phyloP scores from a whole-genome alignment of 2,888 invertebrate species.

The Glyphotaelius pellucidus region DNA sequence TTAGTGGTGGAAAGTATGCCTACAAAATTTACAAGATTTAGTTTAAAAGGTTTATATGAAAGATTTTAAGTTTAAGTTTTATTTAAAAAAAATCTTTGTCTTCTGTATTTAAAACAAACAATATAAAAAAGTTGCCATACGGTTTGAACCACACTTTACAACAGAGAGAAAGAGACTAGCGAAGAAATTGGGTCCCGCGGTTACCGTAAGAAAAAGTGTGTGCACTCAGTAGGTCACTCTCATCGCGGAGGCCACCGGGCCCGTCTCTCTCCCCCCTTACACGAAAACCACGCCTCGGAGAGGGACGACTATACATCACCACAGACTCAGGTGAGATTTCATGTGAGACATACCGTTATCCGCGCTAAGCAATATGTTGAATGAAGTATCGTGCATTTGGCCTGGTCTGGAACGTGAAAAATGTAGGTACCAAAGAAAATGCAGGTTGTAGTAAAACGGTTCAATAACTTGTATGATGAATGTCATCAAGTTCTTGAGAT shows the following conservation, averaged over 20 bases:
- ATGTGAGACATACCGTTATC: constrained; percentile 77
- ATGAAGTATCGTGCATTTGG: constrained; percentile 76
- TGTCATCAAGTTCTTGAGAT: neutral
- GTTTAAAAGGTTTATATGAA: neutral
- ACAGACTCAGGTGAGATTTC: constrained; percentile 44
- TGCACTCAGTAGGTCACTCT: constrained; percentile 78
- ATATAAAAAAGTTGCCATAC: neutral
- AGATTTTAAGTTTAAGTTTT: neutral
- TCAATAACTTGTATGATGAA: neutral
- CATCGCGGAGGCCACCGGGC: constrained; percentile 75
- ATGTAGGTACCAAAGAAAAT: constrained; percentile 19
- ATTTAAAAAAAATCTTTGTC: too few species aligned
- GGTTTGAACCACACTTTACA: neutral
- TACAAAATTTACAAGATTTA: too few species aligned
- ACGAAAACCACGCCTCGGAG: constrained; percentile 63
- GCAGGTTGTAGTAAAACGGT: constrained; percentile 4
- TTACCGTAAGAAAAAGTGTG: constrained; percentile 79
- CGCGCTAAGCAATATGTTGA: constrained; percentile 75
- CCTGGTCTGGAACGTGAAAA: constrained; percentile 72
- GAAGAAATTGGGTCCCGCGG: constrained; percentile 76
- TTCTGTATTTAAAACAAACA: neutral
- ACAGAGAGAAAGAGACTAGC: constrained; percentile 55
- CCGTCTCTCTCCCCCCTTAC: constrained; percentile 69
- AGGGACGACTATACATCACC: constrained; percentile 69
- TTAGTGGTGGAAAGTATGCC: too few species aligned